Evolutionary conservation across 2,888 invertebrate species (phyloP).

Genomic region (Acrocyrtus sp.): DNA sequence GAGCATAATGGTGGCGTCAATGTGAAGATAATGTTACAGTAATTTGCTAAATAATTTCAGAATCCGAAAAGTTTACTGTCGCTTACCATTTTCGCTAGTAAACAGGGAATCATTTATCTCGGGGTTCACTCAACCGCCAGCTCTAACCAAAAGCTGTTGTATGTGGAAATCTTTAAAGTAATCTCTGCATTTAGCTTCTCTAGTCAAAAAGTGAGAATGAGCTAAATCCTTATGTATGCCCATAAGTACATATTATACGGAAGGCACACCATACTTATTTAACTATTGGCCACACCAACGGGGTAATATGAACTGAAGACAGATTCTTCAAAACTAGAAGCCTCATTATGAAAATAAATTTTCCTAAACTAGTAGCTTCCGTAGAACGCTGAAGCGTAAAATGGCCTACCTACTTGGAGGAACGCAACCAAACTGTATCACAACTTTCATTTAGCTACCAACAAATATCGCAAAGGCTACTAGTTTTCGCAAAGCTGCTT

Average conservation of each 20-base stretch:
- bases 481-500: constrained; percentile 45
- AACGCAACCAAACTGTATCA: no score
- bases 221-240: not conserved
- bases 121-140: no score
- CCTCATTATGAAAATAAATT: constrained; percentile 31
- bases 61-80: not conserved
- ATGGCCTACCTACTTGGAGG: no score
- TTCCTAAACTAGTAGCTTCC: constrained; percentile 38
- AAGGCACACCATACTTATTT: constrained; percentile 13
- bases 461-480: no score
- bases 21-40: constrained; percentile 6
- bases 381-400: constrained; percentile 37
- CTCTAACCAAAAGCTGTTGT: not conserved
- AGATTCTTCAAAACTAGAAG: constrained; percentile 51
- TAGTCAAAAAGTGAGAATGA: not conserved
- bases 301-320: no score
- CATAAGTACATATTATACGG: not conserved
- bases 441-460: no score
- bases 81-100: not conserved
- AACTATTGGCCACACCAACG: constrained; percentile 7
- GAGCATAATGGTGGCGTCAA: constrained; percentile 7
- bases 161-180: not conserved
- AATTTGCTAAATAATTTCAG: not conserved
- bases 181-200: not conserved
- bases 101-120: no score